Evolutionary conservation across 2,797 vertebrate species (phyloP).

Genomic region (Coracias cyanogaster): DNA sequence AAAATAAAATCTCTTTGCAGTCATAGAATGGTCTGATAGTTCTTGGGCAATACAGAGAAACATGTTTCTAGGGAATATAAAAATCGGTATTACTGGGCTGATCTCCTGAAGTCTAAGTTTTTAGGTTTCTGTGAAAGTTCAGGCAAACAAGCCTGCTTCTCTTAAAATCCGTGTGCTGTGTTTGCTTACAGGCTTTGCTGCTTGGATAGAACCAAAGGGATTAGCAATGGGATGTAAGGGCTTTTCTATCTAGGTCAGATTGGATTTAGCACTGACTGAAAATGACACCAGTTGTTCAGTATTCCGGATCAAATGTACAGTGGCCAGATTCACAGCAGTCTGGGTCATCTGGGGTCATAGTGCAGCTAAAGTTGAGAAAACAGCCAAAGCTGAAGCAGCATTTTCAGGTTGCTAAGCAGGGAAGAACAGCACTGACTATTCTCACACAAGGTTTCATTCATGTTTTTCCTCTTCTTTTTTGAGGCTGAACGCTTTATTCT

Average conservation of each 20-base stretch:
- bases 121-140: not conserved
- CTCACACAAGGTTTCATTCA: not conserved
- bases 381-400: not conserved
- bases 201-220: not conserved
- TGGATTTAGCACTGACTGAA: constrained; percentile 31
- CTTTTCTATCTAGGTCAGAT: constrained; percentile 22
- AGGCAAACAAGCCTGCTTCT: not conserved
- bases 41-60: not conserved
- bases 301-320: constrained; percentile 15
- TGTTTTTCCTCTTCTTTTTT: not conserved
- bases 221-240: constrained; percentile 25
- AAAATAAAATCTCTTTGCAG: not conserved
- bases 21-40: not conserved
- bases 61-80: not conserved
- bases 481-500: not conserved
- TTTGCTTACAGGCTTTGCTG: not conserved
- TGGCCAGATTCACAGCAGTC: constrained; percentile 26
- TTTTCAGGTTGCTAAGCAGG: not conserved
- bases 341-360: constrained; percentile 27
- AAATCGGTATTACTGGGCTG: not conserved
- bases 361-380: constrained; percentile 37
- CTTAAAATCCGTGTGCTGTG: not conserved
- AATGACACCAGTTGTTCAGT: not conserved
- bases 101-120: not conserved
- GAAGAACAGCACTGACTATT: not conserved